These are phyloP conservation scores for Ceryle rudis DNA, from an alignment of 2,797 vertebrate genomes.

Conservation along the genomic window DNA sequence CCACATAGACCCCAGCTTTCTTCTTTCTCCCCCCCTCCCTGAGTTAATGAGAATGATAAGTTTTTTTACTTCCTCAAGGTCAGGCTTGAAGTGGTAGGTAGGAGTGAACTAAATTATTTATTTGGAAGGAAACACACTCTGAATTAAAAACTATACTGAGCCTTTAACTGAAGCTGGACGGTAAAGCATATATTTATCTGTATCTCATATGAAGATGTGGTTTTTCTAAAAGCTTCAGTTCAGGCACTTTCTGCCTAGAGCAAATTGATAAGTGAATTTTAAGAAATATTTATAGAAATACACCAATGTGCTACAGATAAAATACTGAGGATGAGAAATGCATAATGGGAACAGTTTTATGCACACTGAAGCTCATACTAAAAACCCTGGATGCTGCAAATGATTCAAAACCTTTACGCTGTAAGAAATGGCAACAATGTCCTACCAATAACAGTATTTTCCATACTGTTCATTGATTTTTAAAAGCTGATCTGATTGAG, in stretches of 20 bases:
- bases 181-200: neutral
- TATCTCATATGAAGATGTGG: neutral
- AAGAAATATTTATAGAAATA: neutral
- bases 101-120: neutral
- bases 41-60: neutral
- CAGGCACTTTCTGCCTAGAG: neutral
- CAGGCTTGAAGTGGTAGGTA: neutral
- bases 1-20: neutral
- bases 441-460: neutral
- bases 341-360: neutral
- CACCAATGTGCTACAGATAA: neutral
- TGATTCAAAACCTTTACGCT: neutral
- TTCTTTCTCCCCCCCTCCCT: neutral
- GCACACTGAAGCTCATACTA: neutral
- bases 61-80: conserved; percentile 40
- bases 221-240: neutral
- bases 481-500: neutral
- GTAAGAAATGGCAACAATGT: neutral
- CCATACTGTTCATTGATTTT: neutral
- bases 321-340: neutral
- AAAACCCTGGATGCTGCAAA: neutral
- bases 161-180: neutral
- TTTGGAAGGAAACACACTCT: neutral
- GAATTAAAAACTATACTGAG: conserved; percentile 10
- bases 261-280: conserved; percentile 15